Conservation (phyloP, 2,888 invertebrate species). For the Gibbula magus region DNA sequence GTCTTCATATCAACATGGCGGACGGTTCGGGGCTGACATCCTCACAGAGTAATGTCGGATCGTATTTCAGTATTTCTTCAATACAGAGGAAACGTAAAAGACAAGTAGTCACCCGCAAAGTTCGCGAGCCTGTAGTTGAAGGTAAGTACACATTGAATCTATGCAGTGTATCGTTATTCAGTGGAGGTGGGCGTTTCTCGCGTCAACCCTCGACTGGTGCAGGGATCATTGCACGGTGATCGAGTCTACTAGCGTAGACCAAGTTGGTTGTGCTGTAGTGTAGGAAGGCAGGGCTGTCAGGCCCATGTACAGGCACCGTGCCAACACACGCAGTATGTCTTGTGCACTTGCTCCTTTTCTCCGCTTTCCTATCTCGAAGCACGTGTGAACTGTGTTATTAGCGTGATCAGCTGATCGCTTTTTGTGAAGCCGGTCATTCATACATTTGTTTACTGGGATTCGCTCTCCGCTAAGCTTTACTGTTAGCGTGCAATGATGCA, state of each 20-base stretch:
- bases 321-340: constrained; percentile 1
- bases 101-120: background rate
- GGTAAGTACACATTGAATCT: background rate
- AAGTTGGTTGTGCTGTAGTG: background rate
- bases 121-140: background rate
- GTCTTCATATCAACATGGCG: constrained; percentile 10
- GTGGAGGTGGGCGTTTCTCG: constrained; percentile 10
- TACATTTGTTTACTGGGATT: background rate
- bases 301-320: background rate
- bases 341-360: background rate
- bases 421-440: background rate
- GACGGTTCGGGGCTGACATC: background rate
- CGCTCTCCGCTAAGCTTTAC: background rate
- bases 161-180: background rate
- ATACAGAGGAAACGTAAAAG: constrained; percentile 9
- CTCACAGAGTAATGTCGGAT: background rate
- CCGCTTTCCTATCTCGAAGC: background rate
- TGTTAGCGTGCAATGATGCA: too few species aligned
- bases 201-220: background rate
- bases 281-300: background rate
- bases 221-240: background rate
- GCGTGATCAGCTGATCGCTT: constrained; percentile 2
- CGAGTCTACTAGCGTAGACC: background rate
- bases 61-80: background rate
- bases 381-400: background rate